phyloP scores from a whole-genome alignment of 2,113 vertebrate species.

The Poeciliopsis occidentalis region DNA sequence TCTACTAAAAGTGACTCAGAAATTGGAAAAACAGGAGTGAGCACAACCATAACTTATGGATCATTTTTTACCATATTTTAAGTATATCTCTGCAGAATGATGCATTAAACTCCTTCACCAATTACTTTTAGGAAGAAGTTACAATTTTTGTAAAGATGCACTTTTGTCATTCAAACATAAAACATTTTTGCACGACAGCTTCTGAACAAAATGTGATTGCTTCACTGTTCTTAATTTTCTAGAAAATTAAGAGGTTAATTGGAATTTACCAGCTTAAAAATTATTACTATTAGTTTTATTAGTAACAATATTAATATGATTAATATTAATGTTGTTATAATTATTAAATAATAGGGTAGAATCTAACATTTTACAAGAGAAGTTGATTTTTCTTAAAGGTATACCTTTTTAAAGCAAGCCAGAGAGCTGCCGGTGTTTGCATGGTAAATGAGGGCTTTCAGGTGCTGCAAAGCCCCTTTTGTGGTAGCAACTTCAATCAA shows the following conservation, averaged over 20 bases:
- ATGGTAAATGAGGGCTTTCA: background rate
- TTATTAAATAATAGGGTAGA: background rate
- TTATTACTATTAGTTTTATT: too few relatives aligned
- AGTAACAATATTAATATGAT: too few relatives aligned
- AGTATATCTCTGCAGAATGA: slow-evolving; percentile 88
- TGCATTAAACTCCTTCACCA: background rate
- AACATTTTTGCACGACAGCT: too few relatives aligned
- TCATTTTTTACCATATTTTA: slow-evolving; percentile 90
- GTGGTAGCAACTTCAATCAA: background rate
- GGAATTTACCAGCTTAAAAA: background rate
- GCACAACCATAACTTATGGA: slow-evolving; percentile 85
- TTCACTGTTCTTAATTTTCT: too few relatives aligned
- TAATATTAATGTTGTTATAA: too few relatives aligned
- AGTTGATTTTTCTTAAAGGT: too few relatives aligned
- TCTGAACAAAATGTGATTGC: too few relatives aligned
- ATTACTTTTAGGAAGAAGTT: too few relatives aligned
- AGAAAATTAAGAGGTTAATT: background rate
- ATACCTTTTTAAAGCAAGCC: background rate
- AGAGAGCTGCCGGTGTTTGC: background rate
- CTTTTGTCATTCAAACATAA: too few relatives aligned
- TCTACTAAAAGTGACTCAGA: slow-evolving; percentile 85
- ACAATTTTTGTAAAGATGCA: too few relatives aligned
- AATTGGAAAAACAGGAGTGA: slow-evolving; percentile 48
- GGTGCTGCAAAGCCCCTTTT: background rate
- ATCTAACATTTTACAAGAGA: background rate